phyloP scores from a whole-genome alignment of 2,797 vertebrate genomes.

The Falco naumanni region DNA sequence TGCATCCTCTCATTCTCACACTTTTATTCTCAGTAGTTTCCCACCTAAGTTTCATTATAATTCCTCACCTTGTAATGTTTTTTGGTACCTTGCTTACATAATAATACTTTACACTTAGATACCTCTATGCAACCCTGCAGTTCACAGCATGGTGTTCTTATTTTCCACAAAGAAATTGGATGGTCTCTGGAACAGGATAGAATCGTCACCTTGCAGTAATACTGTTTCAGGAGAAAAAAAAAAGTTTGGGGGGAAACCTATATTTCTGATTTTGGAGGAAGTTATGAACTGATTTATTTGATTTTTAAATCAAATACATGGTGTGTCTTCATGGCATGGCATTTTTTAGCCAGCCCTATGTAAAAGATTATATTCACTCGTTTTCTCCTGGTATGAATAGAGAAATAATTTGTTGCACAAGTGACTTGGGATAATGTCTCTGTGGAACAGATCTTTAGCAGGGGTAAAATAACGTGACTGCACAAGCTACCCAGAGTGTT shows the following conservation, averaged over 20 bases:
- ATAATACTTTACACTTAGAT: background rate
- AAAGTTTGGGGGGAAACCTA: too few species aligned
- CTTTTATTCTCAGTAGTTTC: background rate
- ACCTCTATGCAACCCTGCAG: background rate
- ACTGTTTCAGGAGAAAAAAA: background rate
- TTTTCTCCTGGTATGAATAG: background rate
- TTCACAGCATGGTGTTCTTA: background rate
- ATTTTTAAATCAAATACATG: background rate
- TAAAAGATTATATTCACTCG: background rate
- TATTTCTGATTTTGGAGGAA: background rate
- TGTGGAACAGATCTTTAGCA: background rate
- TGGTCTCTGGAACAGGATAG: background rate
- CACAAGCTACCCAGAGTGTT: background rate
- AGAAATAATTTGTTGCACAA: background rate
- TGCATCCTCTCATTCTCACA: background rate
- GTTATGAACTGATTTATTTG: background rate
- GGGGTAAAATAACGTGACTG: background rate
- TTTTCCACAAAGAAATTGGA: background rate
- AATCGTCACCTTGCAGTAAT: background rate
- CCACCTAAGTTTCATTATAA: background rate
- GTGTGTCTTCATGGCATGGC: background rate
- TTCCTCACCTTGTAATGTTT: background rate
- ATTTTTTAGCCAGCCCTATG: too few species aligned
- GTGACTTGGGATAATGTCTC: background rate
- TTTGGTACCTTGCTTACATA: background rate